These are phyloP conservation scores for Tursiops truncatus DNA, from an alignment of 2,113 vertebrate species.

Conservation along the genomic window DNA sequence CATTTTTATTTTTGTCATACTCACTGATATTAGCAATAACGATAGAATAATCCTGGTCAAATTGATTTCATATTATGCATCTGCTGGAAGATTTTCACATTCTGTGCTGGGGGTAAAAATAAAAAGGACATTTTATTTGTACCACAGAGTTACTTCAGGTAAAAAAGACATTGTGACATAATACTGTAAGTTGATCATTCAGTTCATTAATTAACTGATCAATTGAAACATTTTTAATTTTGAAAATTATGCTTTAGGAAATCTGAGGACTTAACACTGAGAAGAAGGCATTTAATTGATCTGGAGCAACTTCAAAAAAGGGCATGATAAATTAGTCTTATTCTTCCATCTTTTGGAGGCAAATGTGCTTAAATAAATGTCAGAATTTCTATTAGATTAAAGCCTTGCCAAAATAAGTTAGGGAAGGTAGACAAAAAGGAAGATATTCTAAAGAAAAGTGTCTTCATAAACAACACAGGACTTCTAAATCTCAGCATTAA, in stretches of 20 bases:
- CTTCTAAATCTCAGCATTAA: not conserved
- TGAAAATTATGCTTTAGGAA: not conserved
- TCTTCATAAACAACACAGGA: not conserved
- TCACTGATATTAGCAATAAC: not conserved
- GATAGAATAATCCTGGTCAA: not conserved
- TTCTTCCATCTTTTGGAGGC: not conserved
- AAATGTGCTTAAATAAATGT: not conserved
- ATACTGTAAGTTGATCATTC: not conserved
- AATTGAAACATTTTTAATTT: not conserved
- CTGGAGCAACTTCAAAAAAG: not conserved
- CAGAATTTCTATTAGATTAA: not conserved
- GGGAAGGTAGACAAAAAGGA: not conserved
- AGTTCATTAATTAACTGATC: not conserved
- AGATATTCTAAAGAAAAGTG: not conserved
- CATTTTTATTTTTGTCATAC: not conserved
- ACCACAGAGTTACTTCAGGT: not conserved
- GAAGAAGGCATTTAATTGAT: not conserved
- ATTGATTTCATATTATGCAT: not conserved
- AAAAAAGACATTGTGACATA: not conserved
- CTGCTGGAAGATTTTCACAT: not conserved
- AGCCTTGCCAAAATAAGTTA: not conserved
- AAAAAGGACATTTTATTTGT: not conserved
- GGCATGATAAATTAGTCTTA: not conserved
- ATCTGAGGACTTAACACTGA: not conserved
- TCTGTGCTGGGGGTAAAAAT: not conserved